These are phyloP conservation scores for Vimba vimba DNA, from an alignment of 2,113 vertebrate genomes.

Conservation along the genomic window DNA sequence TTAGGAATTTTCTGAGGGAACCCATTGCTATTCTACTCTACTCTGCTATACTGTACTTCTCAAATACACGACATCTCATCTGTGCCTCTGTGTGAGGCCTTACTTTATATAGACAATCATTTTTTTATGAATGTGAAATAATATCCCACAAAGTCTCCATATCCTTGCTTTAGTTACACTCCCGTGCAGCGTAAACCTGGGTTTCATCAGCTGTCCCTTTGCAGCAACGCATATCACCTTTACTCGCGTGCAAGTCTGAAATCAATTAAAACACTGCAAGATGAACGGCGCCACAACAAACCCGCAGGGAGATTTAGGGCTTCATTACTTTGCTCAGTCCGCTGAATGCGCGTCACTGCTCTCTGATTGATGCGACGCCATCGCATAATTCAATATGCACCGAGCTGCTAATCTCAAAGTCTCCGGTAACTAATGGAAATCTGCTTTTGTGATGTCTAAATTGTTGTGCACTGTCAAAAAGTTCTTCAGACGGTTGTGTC, in stretches of 20 bases:
- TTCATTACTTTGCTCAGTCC: constrained; percentile 52
- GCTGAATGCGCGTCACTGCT: constrained; percentile 49
- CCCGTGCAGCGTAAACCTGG: background rate
- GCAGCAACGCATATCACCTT: constrained; percentile 17
- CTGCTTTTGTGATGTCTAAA: constrained; percentile 44
- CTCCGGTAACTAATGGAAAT: constrained; percentile 55
- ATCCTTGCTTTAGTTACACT: background rate
- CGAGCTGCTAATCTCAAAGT: constrained; percentile 54
- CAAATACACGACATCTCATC: background rate
- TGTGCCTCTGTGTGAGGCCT: background rate
- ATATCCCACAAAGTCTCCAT: background rate
- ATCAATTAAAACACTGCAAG: constrained; percentile 51
- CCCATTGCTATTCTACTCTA: background rate
- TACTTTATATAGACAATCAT: background rate
- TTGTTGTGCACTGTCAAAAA: constrained; percentile 15
- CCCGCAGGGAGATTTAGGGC: constrained; percentile 53
- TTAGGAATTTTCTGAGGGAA: background rate
- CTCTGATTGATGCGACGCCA: constrained; percentile 58
- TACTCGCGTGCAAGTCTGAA: constrained; percentile 30
- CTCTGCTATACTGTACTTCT: background rate
- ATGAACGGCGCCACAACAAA: constrained; percentile 48
- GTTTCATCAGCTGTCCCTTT: constrained; percentile 17
- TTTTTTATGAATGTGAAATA: background rate
- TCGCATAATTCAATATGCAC: constrained; percentile 56
- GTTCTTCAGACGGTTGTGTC: background rate